Percentiles rank a stretch among this genome's conserved stretches.
phyloP scores from a whole-genome alignment of 1,140 invertebrate genomes.

The Chrysoperla carnea region DNA sequence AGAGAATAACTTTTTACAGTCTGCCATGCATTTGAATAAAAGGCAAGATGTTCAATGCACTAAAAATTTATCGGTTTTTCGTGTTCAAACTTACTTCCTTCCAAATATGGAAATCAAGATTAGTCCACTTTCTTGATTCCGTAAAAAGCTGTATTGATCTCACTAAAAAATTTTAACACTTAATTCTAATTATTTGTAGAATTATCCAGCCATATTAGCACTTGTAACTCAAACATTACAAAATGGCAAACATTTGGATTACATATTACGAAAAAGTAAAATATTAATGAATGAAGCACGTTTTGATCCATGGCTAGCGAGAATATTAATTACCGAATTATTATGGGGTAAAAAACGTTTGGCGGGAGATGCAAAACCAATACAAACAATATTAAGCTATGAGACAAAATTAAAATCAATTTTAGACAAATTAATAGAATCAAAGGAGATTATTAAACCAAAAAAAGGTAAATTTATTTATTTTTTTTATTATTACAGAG shows the following conservation, averaged over 20 bases:
- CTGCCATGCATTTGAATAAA: too few species aligned
- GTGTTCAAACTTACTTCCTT: too few species aligned
- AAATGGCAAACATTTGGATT: constrained; percentile 39
- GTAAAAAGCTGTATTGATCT: neutral
- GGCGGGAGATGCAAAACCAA: constrained; percentile 44
- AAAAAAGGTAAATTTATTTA: constrained; percentile 20
- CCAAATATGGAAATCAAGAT: too few species aligned
- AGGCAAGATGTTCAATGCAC: too few species aligned
- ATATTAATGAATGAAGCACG: constrained; percentile 45
- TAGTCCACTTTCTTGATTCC: too few species aligned
- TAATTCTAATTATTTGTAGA: constrained; percentile 33
- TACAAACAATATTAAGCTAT: constrained; percentile 45
- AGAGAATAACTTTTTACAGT: too few species aligned
- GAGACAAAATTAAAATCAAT: constrained; percentile 31
- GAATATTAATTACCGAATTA: constrained; percentile 61
- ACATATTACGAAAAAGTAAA: constrained; percentile 38
- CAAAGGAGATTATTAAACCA: constrained; percentile 6
- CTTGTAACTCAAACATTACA: constrained; percentile 54
- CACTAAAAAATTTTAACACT: constrained; percentile 4
- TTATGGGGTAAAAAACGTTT: constrained; percentile 62
- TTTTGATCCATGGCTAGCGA: constrained; percentile 50
- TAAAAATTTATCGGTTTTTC: too few species aligned
- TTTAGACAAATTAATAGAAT: constrained; percentile 13
- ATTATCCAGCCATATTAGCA: constrained; percentile 48
- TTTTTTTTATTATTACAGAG: constrained; percentile 11